Evolutionary conservation across 2,888 invertebrate genomes (phyloP), one percentile per base, ranked within the genome.

Genomic region (Meteorus colon): DNA sequence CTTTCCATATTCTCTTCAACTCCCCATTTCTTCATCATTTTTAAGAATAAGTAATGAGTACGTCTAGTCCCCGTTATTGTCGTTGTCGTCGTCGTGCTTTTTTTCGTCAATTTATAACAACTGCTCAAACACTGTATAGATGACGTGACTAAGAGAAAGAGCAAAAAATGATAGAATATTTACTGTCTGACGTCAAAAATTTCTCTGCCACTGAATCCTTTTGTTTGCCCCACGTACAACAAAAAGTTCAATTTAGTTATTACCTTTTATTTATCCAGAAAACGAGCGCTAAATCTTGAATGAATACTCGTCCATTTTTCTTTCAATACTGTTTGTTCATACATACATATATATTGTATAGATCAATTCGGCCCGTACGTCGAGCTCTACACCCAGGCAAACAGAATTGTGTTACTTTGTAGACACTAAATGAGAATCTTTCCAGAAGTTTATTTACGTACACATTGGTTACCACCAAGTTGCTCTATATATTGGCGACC

Each of bases 21-120:
- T 69, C 34, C n/a, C 27, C 16, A 19, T 48, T 48, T 67, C 48
- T 27, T 34, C 55, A 8, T 48, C 29, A 29, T 51, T 51, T 69
- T 51, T 31, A 31, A 51, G 69, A 69, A 69, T 69, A 69, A 69
- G 69, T 69, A 69, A 69, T 69, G 69, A 69, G 34, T n/a, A 55
- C 51, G 69, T 69, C 69, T 69, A 41, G 12, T 6, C 27, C 41
- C 37, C 16, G 48, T 8, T 4, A 0, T 8, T 2, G 8, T 67
- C 55, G 48, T 8, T 4, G 5, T 8, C 34, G 8, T 67, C 55
- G 48, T 69, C 55, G 24, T 55, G 0, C 19, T 55, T 8, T 19
- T 19, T 19, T 4, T 24, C n/a, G 45, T 29, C 31, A n/a, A 69
- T 51, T 69, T 69, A 51, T 69, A 31, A 69, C 69, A 55, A 69